Evolutionary conservation across 1,140 invertebrate genomes (phyloP).

Genomic region (Vollenhovia emeryi): DNA sequence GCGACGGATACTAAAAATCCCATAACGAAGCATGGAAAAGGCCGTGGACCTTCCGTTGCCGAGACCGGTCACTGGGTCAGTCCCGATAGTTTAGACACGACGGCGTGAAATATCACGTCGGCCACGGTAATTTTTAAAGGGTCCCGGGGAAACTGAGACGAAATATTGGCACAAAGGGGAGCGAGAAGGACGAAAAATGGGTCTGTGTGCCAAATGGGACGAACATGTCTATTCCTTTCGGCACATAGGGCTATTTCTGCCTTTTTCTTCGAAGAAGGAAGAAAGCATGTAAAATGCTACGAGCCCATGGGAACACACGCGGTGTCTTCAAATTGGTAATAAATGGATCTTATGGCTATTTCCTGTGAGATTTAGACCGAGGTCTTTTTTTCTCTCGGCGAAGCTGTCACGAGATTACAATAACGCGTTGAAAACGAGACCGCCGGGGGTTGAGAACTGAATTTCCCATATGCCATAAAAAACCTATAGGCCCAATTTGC

Average conservation of each 20-base stretch:
- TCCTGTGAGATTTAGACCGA: background rate
- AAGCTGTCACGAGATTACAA: background rate
- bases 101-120: constrained; percentile 40
- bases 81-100: constrained; percentile 14
- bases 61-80: constrained; percentile 8
- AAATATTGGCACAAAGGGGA: background rate
- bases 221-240: background rate
- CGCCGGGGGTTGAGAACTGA: background rate
- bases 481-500: too few relatives aligned
- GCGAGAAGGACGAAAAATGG: constrained; percentile 19
- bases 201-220: constrained; percentile 28
- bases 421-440: background rate
- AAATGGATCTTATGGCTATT: background rate
- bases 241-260: constrained; percentile 11
- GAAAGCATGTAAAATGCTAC: constrained; percentile 8
- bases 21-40: constrained; percentile 18
- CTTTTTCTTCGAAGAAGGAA: background rate
- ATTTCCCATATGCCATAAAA: too few relatives aligned
- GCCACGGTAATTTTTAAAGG: constrained; percentile 34
- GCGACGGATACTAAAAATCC: background rate
- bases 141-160: background rate
- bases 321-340: constrained; percentile 9
- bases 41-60: background rate
- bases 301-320: background rate
- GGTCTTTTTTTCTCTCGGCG: background rate